Evolutionary conservation across 1,140 invertebrate genomes (phyloP), one percentile per base, ranked within the genome.

Genomic region (Mylabris phalerata): DNA sequence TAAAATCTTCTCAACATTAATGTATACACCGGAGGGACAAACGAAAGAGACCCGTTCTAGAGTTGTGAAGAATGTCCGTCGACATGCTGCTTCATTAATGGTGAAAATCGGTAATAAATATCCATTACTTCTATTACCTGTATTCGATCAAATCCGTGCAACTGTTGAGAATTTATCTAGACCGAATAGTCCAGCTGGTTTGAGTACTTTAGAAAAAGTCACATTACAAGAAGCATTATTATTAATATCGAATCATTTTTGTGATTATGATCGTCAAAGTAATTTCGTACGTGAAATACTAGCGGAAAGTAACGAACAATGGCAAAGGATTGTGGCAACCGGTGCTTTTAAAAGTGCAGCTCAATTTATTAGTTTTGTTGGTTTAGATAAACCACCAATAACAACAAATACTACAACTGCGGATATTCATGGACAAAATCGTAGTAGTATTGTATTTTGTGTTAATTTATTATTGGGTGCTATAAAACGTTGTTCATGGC

Each of bases 21-120:
- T 91, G 0, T 90, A 89, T 68, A 83, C 84, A 44, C 78, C 81
- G 1, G 82, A 80, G 5, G 81, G 81, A 3, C 79, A 84, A 60
- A 78, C 79, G 47, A 73, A 66, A 65, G 77, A 80, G 42, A 82
- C 80, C 10, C 75, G 86, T 46, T 85, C 84, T 6, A 80, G 83
- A 57, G 83, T 84, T 9, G 86, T 92, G 1, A 91, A 91, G 75
- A 93, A 93, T 70, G 84, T 95, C 0, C 75, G 92, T 6, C 80
- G 91, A 2, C 93, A 95, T 77, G 91, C 92, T 1, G 92, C 90
- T 27, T 91, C 90, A 10, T 74, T 93, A 2, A 84, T 95, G 75
- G 90, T 96, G 0, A 95, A 95, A 76, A 84, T 95, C 39, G 89
- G 88, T 9, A 83, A 88, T 43, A 90, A 91, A 68, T 93, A 92